Percentiles rank a stretch among this genome's conserved stretches.
phyloP scores from a whole-genome alignment of 2,113 vertebrate genomes.

The Mormyrus lacerda region DNA sequence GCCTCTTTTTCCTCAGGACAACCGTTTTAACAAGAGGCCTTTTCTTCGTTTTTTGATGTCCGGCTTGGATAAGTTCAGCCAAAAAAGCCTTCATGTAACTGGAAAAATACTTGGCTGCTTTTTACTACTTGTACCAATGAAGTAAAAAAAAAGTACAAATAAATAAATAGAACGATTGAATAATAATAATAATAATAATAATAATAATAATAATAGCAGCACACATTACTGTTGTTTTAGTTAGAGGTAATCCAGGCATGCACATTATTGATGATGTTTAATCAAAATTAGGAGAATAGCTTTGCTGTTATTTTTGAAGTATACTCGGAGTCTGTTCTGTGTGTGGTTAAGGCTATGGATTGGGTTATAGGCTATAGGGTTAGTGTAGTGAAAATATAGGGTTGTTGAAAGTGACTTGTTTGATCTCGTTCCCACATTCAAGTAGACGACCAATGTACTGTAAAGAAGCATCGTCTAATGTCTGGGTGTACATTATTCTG shows the following conservation, averaged over 20 bases:
- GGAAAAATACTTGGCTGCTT: not conserved
- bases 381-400: not conserved
- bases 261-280: not conserved
- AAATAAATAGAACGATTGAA: not conserved
- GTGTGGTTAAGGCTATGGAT: not conserved
- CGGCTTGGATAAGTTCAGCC: not conserved
- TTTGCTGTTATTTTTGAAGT: not conserved
- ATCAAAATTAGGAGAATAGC: not conserved
- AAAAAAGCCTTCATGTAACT: conserved; percentile 8
- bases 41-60: not conserved
- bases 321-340: not conserved
- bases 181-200: not conserved
- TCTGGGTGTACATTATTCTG: not conserved
- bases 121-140: not conserved
- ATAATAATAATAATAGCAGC: not conserved
- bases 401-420: not conserved
- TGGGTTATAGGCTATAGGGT: not conserved
- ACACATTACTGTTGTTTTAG: not conserved
- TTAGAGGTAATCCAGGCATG: not conserved
- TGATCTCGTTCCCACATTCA: not conserved
- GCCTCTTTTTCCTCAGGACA: not conserved
- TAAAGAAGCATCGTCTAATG: not conserved
- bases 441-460: not conserved
- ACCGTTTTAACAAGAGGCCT: not conserved
- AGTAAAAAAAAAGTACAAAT: not conserved